Evolutionary conservation across 2,888 invertebrate species (phyloP), one percentile per base, ranked within the genome.

Genomic region (Isoperla grammatica): DNA sequence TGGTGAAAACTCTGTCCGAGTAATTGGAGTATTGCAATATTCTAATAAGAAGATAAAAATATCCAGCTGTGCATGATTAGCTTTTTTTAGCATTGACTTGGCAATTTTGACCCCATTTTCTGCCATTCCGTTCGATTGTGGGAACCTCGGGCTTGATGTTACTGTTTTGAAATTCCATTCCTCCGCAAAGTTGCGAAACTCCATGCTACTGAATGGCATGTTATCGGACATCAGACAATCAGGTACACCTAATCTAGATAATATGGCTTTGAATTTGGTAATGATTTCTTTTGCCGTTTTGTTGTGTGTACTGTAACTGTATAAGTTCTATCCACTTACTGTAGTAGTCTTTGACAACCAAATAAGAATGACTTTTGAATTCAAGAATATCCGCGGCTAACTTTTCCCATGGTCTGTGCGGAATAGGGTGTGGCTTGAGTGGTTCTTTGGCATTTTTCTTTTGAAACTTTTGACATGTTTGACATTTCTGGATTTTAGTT

Each of bases 381-480:
- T 53, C 53, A 22, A 20, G 29, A 20, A 53, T n/a, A 53, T 53
- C 53, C 12, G 35, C 15, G n/a, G n/a, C 53, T 5, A 53, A 22
- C 35, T 53, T 53, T 20, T 53, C n/a, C n/a, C 22, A 53, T 15
- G 53, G 53, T 8, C 22, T 17, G 5, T 22, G 9, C 5, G 53
- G 53, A 9, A 53, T 29, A n/a, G 22, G 17, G 12, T 53, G 17
- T 17, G 22, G 11, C 12, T 20, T 53, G 12, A 53, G 53, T 35
- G 53, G 53, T 35, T 53, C 53, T 53, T 20, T 29, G 12, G 22
- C 29, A 17, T 29, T 53, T 29, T 12, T 15, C 12, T 20, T 20
- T 20, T 35, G 17, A 29, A 29, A 53, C 35, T 53, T 53, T 15
- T 22, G 23, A 53, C 53, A 53, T n/a, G 35, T 29, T 5, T 23